These are phyloP conservation scores for Tetranychus truncatus DNA, from an alignment of 2,888 invertebrate species.

Conservation along the genomic window DNA sequence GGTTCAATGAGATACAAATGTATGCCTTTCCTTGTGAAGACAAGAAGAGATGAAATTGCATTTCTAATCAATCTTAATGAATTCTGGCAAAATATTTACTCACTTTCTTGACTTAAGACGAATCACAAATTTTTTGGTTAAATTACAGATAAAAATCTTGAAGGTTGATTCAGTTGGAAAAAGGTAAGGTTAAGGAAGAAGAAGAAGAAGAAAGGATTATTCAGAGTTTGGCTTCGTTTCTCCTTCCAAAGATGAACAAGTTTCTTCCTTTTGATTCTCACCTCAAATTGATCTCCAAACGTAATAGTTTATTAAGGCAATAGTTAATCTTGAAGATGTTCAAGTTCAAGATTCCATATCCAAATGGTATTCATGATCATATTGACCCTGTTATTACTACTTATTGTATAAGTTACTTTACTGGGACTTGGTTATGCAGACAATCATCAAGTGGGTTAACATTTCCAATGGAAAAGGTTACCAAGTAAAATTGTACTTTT, in stretches of 20 bases:
- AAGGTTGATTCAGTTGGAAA: background rate
- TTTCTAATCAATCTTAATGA: background rate
- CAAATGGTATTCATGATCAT: background rate
- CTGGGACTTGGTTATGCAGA: background rate
- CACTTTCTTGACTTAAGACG: constrained; percentile 1
- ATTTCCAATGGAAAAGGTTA: background rate
- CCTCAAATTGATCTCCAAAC: background rate
- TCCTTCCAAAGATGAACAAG: background rate
- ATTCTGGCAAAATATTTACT: background rate
- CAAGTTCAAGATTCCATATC: background rate
- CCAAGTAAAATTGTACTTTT: background rate
- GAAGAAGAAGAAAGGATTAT: background rate
- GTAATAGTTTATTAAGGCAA: too few species aligned
- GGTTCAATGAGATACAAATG: background rate
- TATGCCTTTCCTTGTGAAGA: background rate
- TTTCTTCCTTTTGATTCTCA: background rate
- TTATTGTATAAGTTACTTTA: background rate
- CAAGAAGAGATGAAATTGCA: background rate
- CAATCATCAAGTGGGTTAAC: background rate
- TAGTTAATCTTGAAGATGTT: background rate
- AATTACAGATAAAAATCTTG: background rate
- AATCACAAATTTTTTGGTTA: background rate
- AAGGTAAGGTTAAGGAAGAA: background rate
- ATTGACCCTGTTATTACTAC: background rate
- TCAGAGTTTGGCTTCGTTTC: background rate